Evolutionary conservation across 2,797 vertebrate species (phyloP).

Genomic region (Brachymystax lenok): DNA sequence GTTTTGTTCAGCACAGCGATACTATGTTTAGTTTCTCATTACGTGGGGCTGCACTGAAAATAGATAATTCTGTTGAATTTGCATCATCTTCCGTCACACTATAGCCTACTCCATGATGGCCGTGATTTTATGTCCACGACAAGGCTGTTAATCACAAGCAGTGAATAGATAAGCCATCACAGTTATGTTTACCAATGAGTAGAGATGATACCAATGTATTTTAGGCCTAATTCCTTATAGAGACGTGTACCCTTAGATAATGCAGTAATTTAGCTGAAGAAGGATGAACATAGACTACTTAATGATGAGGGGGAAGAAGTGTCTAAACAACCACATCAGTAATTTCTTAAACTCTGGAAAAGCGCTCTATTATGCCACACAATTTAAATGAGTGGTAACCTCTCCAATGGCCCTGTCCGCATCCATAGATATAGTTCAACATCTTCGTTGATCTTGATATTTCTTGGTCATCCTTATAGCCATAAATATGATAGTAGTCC

Average conservation of each 20-base stretch:
- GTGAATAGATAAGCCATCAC: conserved; percentile 1
- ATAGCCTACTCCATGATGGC: neutral
- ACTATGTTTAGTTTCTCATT: conserved; percentile 7
- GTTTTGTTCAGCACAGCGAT: conserved; percentile 26
- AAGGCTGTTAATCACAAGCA: conserved; percentile 7
- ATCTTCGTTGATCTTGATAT: neutral
- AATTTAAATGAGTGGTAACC: neutral
- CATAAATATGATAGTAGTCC: neutral
- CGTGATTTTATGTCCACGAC: conserved; percentile 1
- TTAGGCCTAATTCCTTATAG: neutral
- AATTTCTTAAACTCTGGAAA: neutral
- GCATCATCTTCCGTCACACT: conserved; percentile 2
- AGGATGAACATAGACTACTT: neutral
- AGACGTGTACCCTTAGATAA: neutral
- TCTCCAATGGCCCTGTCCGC: neutral
- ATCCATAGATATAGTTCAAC: neutral
- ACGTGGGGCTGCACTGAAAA: neutral
- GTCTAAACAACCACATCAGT: neutral
- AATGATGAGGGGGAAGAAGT: neutral
- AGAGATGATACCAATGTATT: neutral
- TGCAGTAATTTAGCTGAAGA: neutral
- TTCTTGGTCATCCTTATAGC: neutral
- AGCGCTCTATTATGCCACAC: neutral
- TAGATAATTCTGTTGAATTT: conserved; percentile 8
- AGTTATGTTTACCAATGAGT: neutral